Conservation (phyloP, 2,797 vertebrate species). For the Parotocinclus haroldoi region DNA sequence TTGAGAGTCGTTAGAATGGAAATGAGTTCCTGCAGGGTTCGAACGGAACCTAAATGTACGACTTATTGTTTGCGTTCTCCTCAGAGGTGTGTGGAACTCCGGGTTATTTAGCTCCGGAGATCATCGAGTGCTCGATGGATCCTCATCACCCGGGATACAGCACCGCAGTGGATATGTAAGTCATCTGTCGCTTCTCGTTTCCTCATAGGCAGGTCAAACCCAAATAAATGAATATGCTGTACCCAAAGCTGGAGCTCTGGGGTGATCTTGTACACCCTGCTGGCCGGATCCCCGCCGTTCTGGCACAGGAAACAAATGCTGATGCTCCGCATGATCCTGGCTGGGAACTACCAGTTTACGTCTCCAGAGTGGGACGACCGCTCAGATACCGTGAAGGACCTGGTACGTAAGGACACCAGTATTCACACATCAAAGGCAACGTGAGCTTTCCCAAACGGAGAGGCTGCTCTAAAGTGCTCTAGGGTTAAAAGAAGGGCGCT, state of each 20-base stretch:
- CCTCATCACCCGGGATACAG: constrained; percentile 81
- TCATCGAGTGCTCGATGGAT: constrained; percentile 95
- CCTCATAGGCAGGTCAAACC: too few species aligned
- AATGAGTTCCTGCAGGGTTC: too few species aligned
- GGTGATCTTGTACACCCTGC: constrained; percentile 95
- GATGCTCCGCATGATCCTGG: constrained; percentile 96
- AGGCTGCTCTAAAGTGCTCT: too few species aligned
- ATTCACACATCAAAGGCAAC: too few species aligned
- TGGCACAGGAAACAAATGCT: constrained; percentile 99
- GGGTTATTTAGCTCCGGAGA: constrained; percentile 93
- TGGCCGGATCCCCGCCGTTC: constrained; percentile 95
- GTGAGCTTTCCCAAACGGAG: too few species aligned
- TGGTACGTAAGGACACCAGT: constrained; percentile 83
- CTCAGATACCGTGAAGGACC: constrained; percentile 93
- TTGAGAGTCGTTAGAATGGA: too few species aligned
- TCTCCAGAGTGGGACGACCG: constrained; percentile 95
- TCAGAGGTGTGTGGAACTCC: constrained; percentile 95
- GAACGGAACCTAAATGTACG: too few species aligned
- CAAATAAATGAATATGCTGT: neutral
- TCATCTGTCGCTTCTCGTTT: neutral
- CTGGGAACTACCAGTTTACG: constrained; percentile 82
- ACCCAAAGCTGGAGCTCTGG: constrained; percentile 89
- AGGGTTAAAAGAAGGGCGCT: too few species aligned
- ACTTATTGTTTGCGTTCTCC: too few species aligned
- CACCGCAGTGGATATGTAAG: constrained; percentile 93